Conservation (phyloP, 2,888 invertebrate species). For the Leucoma salicis region DNA sequence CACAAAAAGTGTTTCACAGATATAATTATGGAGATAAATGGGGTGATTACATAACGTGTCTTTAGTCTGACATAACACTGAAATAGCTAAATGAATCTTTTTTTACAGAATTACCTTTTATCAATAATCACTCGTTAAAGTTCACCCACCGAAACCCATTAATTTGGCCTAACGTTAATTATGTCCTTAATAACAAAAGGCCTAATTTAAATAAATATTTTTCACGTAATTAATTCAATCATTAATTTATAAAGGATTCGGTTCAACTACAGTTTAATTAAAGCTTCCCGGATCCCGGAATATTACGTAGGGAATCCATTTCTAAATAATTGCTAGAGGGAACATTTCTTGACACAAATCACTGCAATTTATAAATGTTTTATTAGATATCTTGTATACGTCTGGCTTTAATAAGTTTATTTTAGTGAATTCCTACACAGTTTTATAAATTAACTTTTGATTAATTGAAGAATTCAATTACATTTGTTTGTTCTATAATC, state of each 20-base stretch:
- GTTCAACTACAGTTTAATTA: conserved; percentile 37
- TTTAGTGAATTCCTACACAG: background rate
- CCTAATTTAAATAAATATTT: conserved; percentile 23
- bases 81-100: too few relatives aligned
- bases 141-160: background rate
- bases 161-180: conserved; percentile 1
- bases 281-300: conserved; percentile 20
- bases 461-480: background rate
- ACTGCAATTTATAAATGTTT: conserved; percentile 27
- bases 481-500: too few relatives aligned
- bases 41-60: too few relatives aligned
- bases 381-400: conserved; percentile 9
- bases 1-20: too few relatives aligned
- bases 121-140: background rate
- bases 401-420: conserved; percentile 9
- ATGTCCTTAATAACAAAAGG: conserved; percentile 1
- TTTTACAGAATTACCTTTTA: background rate
- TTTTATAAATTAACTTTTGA: conserved; percentile 6
- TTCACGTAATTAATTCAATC: conserved; percentile 23
- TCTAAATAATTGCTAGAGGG: conserved; percentile 26
- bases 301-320: conserved; percentile 25
- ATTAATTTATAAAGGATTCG: conserved; percentile 26
- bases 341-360: conserved; percentile 25
- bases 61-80: too few relatives aligned
- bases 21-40: too few relatives aligned